Conservation (phyloP, 2,888 invertebrate genomes). For the Sceliomorpha sp. region DNA sequence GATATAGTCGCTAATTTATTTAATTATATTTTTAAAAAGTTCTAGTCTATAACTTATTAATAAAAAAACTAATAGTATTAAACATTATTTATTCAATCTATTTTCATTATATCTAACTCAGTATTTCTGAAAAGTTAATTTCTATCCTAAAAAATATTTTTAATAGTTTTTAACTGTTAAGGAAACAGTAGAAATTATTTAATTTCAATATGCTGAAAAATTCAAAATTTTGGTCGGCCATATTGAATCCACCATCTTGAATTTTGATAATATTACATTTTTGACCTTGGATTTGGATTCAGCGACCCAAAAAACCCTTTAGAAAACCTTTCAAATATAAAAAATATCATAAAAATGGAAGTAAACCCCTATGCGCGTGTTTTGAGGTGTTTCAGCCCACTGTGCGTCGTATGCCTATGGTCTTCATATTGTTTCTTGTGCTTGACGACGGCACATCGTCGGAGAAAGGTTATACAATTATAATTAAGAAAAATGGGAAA, state of each 20-base stretch:
- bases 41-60: slow-evolving; percentile 1
- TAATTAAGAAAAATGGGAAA: no score
- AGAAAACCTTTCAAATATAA: slow-evolving; percentile 2
- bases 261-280: slow-evolving; percentile 5
- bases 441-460: no score
- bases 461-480: no score
- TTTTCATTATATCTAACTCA: slow-evolving; percentile 3
- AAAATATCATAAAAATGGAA: no score
- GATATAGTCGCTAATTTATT: slow-evolving; percentile 1
- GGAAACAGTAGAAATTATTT: slow-evolving; percentile 4
- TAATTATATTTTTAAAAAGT: slow-evolving; percentile 5
- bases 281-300: slow-evolving; percentile 1
- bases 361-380: no score
- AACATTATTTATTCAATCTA: slow-evolving; percentile 6
- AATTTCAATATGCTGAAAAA: no score
- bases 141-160: slow-evolving; percentile 1
- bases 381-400: no score
- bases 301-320: no score
- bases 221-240: no score
- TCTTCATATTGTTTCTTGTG: no score
- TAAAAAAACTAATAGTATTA: slow-evolving; percentile 1
- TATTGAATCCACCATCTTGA: no score
- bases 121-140: slow-evolving; percentile 1
- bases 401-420: no score
- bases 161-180: slow-evolving; percentile 2